Evolutionary conservation across 1,140 invertebrate genomes (phyloP), one percentile per base, ranked within the genome.

Genomic region (Oncopeltus fasciatus): DNA sequence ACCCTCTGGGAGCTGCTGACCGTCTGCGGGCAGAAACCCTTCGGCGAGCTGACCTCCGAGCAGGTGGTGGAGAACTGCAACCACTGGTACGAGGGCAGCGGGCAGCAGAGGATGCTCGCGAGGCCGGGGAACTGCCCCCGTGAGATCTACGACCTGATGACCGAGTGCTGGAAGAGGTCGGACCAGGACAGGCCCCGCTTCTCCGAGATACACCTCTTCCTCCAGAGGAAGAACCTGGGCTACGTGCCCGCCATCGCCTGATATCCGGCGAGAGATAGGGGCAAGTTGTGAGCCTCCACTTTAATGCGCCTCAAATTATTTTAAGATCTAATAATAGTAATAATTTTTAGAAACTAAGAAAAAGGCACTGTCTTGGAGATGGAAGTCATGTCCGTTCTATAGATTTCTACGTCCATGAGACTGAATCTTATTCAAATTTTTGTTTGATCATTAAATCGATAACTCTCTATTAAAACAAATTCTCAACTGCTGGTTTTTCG

Each of bases 1-100:
- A 86, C 85, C 0, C 74, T 87, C 16, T 90, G 87, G 87, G 86
- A 90, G 69, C 80, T 89, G n/a, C 76, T 88, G 20, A 84, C 80
- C 59, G 76, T 81, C 59, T 88, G 86, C 72, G 76, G 77, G n/a
- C 80, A 85, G 43, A 77, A 80, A 66, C 88, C 88, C 0, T 86
- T 82, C 66, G 81, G 83, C 4, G 84, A 87, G 64, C 76, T 88
- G 69, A 84, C 81, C 4, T 82, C 83, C 66, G 83, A 87, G 68
- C 85, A 88, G 70, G 84, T 90, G 27, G 78, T 89, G 18, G 83
- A 85, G 64, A 88, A 89, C 68, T 81, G 78, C 29, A 83, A 78
- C 67, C 82, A 81, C 61, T 87, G 83, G 79, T 82, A 83, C 64
- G 78, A 81, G 38, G 73, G 72, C 27, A 75, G 76, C 18, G 74